Percentiles rank a stretch among this genome's conserved stretches.
These are phyloP conservation scores for Meteorus sp. DNA, from an alignment of 1,140 invertebrate genomes.

Conservation along the genomic window DNA sequence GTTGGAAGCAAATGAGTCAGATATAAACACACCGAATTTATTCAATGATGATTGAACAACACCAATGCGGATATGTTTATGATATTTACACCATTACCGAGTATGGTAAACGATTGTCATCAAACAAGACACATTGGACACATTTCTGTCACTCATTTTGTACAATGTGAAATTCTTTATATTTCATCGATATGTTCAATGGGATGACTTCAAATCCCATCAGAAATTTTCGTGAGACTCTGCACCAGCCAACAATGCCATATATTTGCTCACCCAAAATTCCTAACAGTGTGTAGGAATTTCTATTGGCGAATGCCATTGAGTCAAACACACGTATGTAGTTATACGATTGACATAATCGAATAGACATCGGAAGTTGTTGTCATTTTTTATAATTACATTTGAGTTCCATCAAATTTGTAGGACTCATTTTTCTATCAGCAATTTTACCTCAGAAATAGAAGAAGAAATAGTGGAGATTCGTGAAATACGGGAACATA, in stretches of 20 bases:
- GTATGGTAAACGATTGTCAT: slow-evolving; percentile 37
- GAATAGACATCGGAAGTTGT: no score
- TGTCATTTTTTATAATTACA: slow-evolving; percentile 6
- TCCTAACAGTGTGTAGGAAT: neutral
- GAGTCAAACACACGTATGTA: no score
- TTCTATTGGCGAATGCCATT: no score
- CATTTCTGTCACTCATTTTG: neutral
- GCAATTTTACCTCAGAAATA: no score
- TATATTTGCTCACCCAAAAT: slow-evolving; percentile 9
- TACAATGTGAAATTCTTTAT: neutral
- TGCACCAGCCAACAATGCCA: neutral
- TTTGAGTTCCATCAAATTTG: no score
- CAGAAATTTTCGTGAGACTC: neutral
- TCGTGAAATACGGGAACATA: no score
- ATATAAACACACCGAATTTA: slow-evolving; percentile 35
- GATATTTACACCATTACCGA: slow-evolving; percentile 34
- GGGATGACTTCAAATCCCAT: slow-evolving; percentile 2
- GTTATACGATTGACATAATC: no score
- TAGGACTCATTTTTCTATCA: no score
- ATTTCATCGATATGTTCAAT: neutral
- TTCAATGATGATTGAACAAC: slow-evolving; percentile 46
- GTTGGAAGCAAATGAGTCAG: slow-evolving; percentile 50
- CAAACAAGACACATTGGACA: no score
- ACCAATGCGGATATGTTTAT: slow-evolving; percentile 19
- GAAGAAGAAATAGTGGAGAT: no score